Conservation (phyloP, 2,113 vertebrate genomes). For the Salvelinus namaycush region DNA sequence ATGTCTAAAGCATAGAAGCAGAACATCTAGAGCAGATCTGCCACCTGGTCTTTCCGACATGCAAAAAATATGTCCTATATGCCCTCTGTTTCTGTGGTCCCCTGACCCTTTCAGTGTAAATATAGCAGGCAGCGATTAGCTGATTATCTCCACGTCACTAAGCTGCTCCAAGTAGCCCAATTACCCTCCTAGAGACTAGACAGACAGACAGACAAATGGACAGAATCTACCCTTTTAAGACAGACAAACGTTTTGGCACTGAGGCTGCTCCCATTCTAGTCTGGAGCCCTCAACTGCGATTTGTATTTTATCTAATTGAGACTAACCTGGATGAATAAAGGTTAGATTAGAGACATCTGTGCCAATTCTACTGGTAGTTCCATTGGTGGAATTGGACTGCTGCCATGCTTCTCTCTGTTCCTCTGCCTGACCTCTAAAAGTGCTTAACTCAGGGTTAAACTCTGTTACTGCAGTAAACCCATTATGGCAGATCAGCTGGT, state of each 20-base stretch:
- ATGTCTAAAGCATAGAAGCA: neutral
- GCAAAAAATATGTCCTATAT: neutral
- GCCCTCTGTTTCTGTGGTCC: neutral
- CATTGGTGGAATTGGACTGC: neutral
- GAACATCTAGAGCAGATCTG: neutral
- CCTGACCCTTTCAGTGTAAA: conserved; percentile 12
- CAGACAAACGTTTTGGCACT: neutral
- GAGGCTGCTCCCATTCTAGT: too few relatives aligned
- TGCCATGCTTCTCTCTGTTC: neutral
- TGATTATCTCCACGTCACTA: conserved; percentile 36
- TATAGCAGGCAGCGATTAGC: conserved; percentile 34
- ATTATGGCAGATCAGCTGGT: conserved; percentile 9
- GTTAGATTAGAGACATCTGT: neutral
- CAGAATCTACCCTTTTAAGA: neutral
- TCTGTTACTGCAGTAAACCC: conserved; percentile 17
- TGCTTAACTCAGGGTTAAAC: neutral
- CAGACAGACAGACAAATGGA: conserved; percentile 11
- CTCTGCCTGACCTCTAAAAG: neutral
- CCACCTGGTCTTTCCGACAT: neutral
- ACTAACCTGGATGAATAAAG: neutral
- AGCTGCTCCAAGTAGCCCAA: conserved; percentile 30
- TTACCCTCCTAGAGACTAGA: conserved; percentile 18
- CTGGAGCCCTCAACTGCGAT: too few relatives aligned
- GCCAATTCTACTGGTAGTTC: neutral
- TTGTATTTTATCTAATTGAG: neutral